A percentile compares a stretch with the other conserved stretches of the same genome.
These are phyloP conservation scores for Tigriopus californicus DNA, from an alignment of 2,888 invertebrate species.

Conservation along the genomic window DNA sequence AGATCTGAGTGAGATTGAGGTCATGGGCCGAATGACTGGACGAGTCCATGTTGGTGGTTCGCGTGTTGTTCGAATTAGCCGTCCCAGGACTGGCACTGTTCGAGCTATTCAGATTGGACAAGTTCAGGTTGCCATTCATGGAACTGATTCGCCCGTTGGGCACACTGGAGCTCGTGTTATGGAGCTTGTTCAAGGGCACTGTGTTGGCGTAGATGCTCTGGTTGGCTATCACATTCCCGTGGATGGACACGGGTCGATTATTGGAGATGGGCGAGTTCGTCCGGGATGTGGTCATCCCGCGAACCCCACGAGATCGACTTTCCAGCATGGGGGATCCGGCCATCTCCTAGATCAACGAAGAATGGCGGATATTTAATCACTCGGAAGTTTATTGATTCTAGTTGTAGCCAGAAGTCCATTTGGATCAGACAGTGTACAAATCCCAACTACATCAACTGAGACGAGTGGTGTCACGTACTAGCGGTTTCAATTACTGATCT, in stretches of 20 bases:
- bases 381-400: no score
- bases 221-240: background rate
- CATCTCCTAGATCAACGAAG: no score
- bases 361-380: no score
- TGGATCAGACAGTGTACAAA: no score
- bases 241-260: background rate
- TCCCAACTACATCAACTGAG: no score
- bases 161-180: background rate
- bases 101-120: background rate
- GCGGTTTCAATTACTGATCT: no score
- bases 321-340: no score
- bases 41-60: constrained; percentile 20
- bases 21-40: constrained; percentile 20
- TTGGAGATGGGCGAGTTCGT: no score
- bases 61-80: constrained; percentile 15
- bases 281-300: no score
- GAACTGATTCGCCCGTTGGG: background rate
- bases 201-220: constrained; percentile 11
- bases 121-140: background rate
- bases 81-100: background rate
- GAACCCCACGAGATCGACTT: no score
- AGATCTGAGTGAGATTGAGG: constrained; percentile 17
- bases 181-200: background rate
- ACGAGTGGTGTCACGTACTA: no score
- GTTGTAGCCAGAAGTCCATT: no score